These are phyloP conservation scores for Salvelinus namaycush DNA, from an alignment of 2,113 vertebrate species.

Conservation along the genomic window DNA sequence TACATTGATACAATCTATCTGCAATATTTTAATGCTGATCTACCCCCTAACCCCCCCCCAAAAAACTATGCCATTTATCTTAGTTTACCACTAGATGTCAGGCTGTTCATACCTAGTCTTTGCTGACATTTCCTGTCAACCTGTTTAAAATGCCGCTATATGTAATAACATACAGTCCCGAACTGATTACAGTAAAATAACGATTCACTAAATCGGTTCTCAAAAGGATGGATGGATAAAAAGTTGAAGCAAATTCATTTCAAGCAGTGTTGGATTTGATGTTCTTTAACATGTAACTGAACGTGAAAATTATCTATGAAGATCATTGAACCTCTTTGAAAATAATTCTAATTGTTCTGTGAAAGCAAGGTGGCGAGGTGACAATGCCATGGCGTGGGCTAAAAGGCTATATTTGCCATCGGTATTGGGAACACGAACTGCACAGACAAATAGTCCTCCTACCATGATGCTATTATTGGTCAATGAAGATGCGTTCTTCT, in stretches of 20 bases:
- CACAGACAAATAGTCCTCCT: background rate
- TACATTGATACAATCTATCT: no score
- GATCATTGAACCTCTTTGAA: background rate
- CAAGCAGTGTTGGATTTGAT: no score
- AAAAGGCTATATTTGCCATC: background rate
- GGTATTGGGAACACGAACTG: background rate
- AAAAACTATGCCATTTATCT: background rate
- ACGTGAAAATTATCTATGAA: background rate
- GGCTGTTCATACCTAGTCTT: constrained; percentile 7
- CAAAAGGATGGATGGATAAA: no score
- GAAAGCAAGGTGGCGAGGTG: background rate
- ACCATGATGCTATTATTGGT: no score
- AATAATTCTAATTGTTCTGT: no score
- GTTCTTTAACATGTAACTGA: background rate
- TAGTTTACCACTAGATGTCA: constrained; percentile 28
- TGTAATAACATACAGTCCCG: background rate
- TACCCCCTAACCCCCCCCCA: no score
- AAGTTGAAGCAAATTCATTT: no score
- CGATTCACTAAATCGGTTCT: background rate
- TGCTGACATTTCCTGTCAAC: background rate
- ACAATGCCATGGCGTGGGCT: background rate
- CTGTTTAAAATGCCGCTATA: background rate
- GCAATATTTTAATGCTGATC: no score
- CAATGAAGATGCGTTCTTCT: no score
- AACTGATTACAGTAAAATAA: background rate